A percentile compares a stretch with the other conserved stretches of the same genome.
Conservation (phyloP, 2,113 vertebrate species). For the Macquaria australasica region DNA sequence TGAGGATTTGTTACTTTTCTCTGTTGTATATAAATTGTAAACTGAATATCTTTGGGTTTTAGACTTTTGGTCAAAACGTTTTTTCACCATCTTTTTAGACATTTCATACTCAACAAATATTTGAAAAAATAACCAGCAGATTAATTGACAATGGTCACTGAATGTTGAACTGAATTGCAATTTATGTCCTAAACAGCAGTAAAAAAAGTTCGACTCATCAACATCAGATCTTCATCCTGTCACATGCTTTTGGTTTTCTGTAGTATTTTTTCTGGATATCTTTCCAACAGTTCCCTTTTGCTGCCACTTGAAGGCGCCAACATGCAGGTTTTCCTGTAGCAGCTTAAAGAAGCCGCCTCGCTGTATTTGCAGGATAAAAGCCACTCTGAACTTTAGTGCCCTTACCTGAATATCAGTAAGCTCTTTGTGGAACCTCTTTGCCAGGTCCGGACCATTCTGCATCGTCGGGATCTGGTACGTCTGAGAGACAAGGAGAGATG, state of each 20-base stretch:
- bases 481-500: slow-evolving; percentile 67
- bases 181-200: neutral
- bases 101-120: neutral
- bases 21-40: neutral
- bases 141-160: neutral
- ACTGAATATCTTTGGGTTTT: neutral
- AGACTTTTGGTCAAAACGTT: neutral
- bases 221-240: neutral
- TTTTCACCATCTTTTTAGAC: too few species aligned
- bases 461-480: slow-evolving; percentile 89
- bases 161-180: neutral
- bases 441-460: slow-evolving; percentile 89
- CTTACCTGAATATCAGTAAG: slow-evolving; percentile 91
- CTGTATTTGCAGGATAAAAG: neutral
- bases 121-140: neutral
- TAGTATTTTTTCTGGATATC: neutral
- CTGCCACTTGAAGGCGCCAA: neutral
- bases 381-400: neutral
- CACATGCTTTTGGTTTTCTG: neutral
- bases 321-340: neutral
- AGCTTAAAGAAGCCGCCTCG: neutral
- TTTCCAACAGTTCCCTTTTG: neutral
- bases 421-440: slow-evolving; percentile 88
- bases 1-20: neutral
- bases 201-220: neutral